These are phyloP conservation scores for Scalopus aquaticus DNA, from an alignment of 2,113 vertebrate genomes.

Conservation along the genomic window DNA sequence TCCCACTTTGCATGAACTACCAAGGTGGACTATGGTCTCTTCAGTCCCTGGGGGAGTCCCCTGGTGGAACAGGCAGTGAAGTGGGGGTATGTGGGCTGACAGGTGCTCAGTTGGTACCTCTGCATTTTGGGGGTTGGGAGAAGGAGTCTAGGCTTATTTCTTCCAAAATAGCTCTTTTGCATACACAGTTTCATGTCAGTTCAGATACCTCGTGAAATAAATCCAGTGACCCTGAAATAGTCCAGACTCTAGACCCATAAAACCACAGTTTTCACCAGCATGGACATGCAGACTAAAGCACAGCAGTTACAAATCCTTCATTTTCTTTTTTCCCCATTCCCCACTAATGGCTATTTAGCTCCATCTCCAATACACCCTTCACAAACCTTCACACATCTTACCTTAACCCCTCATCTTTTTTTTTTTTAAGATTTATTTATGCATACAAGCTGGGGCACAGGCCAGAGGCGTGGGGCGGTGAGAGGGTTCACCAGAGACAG, in stretches of 20 bases:
- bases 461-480: too few species aligned
- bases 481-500: too few species aligned
- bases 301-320: not conserved
- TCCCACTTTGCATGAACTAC: not conserved
- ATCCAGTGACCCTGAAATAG: not conserved
- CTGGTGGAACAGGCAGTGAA: not conserved
- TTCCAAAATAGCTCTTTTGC: not conserved
- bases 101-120: not conserved
- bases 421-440: too few species aligned
- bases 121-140: accelerated
- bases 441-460: too few species aligned
- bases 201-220: not conserved
- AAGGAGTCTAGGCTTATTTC: not conserved
- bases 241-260: not conserved
- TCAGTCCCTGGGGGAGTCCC: not conserved
- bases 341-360: not conserved
- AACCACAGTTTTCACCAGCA: not conserved
- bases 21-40: not conserved
- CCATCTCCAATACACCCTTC: not conserved
- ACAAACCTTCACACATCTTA: not conserved
- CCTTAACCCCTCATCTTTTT: not conserved
- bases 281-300: not conserved
- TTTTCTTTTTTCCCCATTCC: not conserved
- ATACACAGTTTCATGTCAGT: not conserved
- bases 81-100: not conserved